Evolutionary conservation across 1,140 invertebrate genomes (phyloP), one percentile per base, ranked within the genome.

Genomic region (Leptonema lineaticorne): DNA sequence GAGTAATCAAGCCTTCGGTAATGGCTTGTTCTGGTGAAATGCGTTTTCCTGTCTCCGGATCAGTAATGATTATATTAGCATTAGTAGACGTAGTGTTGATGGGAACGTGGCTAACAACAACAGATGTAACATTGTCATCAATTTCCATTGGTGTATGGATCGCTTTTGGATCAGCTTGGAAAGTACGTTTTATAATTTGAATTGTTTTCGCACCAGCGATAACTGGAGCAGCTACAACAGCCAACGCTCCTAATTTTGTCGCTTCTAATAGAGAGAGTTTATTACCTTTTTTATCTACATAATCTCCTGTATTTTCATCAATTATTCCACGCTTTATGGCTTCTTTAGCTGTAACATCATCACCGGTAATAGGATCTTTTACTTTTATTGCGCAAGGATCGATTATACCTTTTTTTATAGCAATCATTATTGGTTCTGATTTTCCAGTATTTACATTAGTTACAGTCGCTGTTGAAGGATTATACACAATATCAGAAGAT

Each of bases 311-410:
- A 57, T 87, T 83, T 69, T 87, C 82, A 79, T 95, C 86, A 22
- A 96, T 81, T 58, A 94, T 88, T 59, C 90, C 89, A 68, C 85
- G 87, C 28, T 86, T 78, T 29, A 95, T 82, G 1, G 94, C 94
- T 76, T 94, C 89, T 28, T 87, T 84, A 27, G 95, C 81, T 28
- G 86, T 85, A 60, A 96, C 85, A 67, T 87, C 80, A 75, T 87
- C 82, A 0, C 88, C 89, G 1, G 88, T 88, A 48, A 81, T 75
- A 11, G 92, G 92, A 81, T 96, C 91, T 64, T 86, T 85, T 3
- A 96, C 85, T 76, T 87, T 86, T 1, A 95, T 87, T n/a, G 86
- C 84, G 75, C 84, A 84, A 2, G 85, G 76, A 45, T 89, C 82
- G 41, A 94, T 80, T 63, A 85, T 79, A 8, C 88, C 89, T 56